phyloP scores from a whole-genome alignment of 2,888 invertebrate species.

The Epinotia nisella region DNA sequence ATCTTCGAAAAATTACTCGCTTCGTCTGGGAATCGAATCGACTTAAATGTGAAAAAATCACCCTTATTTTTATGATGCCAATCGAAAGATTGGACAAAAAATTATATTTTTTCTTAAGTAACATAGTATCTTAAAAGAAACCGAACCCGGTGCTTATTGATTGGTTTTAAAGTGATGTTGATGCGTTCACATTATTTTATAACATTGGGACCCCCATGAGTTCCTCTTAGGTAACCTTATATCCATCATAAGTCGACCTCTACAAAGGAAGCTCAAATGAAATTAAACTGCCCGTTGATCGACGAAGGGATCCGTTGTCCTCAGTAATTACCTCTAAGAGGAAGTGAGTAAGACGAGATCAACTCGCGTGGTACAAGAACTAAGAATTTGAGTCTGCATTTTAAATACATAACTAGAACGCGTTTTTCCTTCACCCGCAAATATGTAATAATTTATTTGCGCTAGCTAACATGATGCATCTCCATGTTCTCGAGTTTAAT shows the following conservation, averaged over 20 bases:
- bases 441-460: not conserved
- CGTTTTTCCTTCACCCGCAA: not conserved
- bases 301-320: conserved; percentile 78
- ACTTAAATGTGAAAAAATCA: no score
- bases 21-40: no score
- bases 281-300: conserved; percentile 79
- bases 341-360: conserved; percentile 70
- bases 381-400: conserved; percentile 21
- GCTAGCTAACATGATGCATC: not conserved
- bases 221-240: conserved; percentile 59
- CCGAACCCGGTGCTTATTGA: conserved; percentile 35
- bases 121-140: not conserved
- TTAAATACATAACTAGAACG: no score
- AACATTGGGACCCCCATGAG: conserved; percentile 36
- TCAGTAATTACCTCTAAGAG: conserved; percentile 72
- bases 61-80: no score
- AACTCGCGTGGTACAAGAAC: conserved; percentile 50
- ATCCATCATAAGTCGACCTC: conserved; percentile 59
- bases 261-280: conserved; percentile 75
- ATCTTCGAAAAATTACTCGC: no score
- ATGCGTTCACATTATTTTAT: conserved; percentile 33
- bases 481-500: not conserved
- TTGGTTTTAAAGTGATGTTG: conserved; percentile 34
- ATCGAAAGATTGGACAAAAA: no score
- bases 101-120: no score